phyloP scores from a whole-genome alignment of 1,140 invertebrate genomes.

The Andricus grossulariae region DNA sequence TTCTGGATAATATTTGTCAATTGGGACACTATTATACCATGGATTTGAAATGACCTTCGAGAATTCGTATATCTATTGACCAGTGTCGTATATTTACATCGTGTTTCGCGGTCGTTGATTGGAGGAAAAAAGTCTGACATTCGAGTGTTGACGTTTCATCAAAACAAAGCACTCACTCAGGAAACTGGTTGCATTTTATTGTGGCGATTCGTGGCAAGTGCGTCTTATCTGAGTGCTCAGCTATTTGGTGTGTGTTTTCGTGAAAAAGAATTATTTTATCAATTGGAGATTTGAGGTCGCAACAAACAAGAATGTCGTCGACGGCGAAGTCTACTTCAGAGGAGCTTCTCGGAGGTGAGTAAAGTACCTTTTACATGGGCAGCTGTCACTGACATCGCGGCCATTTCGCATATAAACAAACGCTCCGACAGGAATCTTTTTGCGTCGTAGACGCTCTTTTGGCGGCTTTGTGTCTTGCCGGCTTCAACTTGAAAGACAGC shows the following conservation, averaged over 20 bases:
- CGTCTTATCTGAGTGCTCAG: slow-evolving; percentile 40
- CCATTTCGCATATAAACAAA: slow-evolving; percentile 66
- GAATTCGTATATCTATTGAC: slow-evolving; percentile 39
- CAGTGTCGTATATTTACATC: slow-evolving; percentile 58
- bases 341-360: slow-evolving; percentile 73
- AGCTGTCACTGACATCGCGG: slow-evolving; percentile 59
- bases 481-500: too few species aligned
- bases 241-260: neutral
- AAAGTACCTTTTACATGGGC: slow-evolving; percentile 7
- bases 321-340: slow-evolving; percentile 70
- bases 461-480: too few species aligned
- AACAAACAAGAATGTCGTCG: slow-evolving; percentile 62
- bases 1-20: too few species aligned
- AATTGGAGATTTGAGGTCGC: neutral
- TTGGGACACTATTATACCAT: too few species aligned
- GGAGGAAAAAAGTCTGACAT: slow-evolving; percentile 51
- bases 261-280: slow-evolving; percentile 12
- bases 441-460: slow-evolving; percentile 50
- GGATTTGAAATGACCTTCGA: neutral
- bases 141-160: slow-evolving; percentile 65
- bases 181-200: slow-evolving; percentile 57
- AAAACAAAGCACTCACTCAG: slow-evolving; percentile 67
- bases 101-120: slow-evolving; percentile 48
- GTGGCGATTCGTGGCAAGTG: slow-evolving; percentile 52
- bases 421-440: slow-evolving; percentile 14